phyloP scores from a whole-genome alignment of 2,113 vertebrate species.

The Geococcyx californianus region DNA sequence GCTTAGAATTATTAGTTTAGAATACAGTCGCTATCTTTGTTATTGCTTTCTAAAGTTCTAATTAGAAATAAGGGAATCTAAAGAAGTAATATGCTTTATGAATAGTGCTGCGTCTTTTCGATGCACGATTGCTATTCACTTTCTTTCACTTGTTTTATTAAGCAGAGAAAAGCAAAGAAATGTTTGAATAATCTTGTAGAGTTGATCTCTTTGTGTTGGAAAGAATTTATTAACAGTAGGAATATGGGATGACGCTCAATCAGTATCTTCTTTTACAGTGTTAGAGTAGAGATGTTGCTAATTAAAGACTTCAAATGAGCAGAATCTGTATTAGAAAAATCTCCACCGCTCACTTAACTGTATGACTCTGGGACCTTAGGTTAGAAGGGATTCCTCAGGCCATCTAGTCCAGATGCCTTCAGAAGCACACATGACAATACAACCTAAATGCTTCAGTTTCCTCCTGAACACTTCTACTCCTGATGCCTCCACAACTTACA shows the following conservation, averaged over 20 bases:
- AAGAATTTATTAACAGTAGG: slow-evolving; percentile 36
- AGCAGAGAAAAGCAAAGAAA: slow-evolving; percentile 28
- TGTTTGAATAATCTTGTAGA: slow-evolving; percentile 37
- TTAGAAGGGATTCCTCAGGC: not conserved
- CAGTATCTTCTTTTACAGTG: not conserved
- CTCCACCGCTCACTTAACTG: not conserved
- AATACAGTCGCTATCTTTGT: slow-evolving; percentile 62
- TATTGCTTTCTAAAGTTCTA: slow-evolving; percentile 71
- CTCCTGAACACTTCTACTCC: not conserved
- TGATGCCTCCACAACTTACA: not conserved
- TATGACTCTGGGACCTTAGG: not conserved
- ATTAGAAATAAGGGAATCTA: slow-evolving; percentile 71
- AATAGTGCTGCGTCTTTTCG: slow-evolving; percentile 48
- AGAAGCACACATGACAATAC: accelerated
- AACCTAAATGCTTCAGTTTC: not conserved
- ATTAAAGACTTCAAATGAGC: not conserved
- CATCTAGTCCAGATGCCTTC: not conserved
- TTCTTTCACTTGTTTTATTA: slow-evolving; percentile 60
- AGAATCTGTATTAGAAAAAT: not conserved
- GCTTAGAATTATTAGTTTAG: slow-evolving; percentile 71
- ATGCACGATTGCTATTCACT: not conserved
- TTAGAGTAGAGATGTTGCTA: not conserved
- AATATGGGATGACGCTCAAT: not conserved
- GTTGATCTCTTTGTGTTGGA: slow-evolving; percentile 9
- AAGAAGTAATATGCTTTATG: slow-evolving; percentile 59